phyloP scores from a whole-genome alignment of 2,113 vertebrate species.

The Pseudopipra pipra region DNA sequence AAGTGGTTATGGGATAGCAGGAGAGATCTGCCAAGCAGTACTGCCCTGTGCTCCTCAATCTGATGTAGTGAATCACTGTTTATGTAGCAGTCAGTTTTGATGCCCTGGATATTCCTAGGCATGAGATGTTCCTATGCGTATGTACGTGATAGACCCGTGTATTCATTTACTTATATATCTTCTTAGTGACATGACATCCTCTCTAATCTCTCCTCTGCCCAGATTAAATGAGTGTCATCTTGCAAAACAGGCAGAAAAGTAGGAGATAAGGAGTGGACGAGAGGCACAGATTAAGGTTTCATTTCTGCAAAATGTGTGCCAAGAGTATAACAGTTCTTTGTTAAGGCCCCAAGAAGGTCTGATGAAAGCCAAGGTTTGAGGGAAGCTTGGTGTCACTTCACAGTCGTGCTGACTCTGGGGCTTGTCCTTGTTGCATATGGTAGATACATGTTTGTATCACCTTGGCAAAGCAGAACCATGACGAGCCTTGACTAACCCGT shows the following conservation, averaged over 20 bases:
- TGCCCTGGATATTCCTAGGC: neutral
- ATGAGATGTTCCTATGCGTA: neutral
- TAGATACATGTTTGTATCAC: rapidly evolving
- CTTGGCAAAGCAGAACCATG: neutral
- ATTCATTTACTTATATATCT: neutral
- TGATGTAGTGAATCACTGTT: neutral
- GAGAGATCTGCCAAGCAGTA: rapidly evolving
- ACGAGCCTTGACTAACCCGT: neutral
- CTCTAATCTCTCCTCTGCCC: neutral
- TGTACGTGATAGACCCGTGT: neutral
- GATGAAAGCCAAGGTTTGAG: neutral
- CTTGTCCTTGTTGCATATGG: neutral
- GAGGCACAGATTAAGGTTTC: neutral
- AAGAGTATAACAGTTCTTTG: neutral
- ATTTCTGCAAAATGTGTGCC: neutral
- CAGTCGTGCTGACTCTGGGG: neutral
- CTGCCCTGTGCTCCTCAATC: neutral
- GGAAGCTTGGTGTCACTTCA: neutral
- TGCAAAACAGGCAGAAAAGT: neutral
- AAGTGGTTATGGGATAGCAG: neutral
- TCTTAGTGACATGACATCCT: neutral
- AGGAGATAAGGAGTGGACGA: neutral
- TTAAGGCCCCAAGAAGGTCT: neutral
- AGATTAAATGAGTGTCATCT: neutral
- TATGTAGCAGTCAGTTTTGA: neutral